Evolutionary conservation across 2,888 invertebrate species (phyloP).

Genomic region (Dermolepida albohirtum): DNA sequence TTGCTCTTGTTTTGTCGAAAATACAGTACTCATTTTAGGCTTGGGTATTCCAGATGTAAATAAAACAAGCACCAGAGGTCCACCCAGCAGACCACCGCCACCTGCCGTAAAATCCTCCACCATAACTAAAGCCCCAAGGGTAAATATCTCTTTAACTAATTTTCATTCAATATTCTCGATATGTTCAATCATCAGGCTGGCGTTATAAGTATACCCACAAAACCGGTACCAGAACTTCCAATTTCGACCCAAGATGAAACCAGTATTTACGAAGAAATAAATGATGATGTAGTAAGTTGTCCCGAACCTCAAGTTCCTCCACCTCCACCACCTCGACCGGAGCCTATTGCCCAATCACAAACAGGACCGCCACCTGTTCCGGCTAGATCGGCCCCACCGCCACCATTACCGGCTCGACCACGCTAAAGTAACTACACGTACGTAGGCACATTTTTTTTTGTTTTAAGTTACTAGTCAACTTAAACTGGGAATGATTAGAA

Average conservation of each 20-base stretch:
- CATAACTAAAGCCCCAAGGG: constrained; percentile 63
- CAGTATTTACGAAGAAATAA: constrained; percentile 71
- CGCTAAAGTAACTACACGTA: constrained; percentile 51
- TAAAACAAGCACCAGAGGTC: constrained; percentile 58
- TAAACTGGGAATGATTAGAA: no score
- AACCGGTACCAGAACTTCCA: constrained; percentile 43
- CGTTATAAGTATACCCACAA: constrained; percentile 66
- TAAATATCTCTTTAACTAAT: constrained; percentile 27
- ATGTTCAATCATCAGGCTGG: constrained; percentile 61
- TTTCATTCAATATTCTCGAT: not conserved
- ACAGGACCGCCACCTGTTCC: constrained; percentile 67
- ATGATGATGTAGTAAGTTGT: constrained; percentile 63
- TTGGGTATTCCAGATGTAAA: constrained; percentile 68
- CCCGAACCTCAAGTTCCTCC: constrained; percentile 74
- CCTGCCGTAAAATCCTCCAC: constrained; percentile 67
- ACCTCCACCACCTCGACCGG: constrained; percentile 68
- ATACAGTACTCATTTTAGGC: constrained; percentile 49
- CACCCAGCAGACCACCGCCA: constrained; percentile 69
- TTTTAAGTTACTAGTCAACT: constrained; percentile 6
- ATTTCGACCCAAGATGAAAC: constrained; percentile 56
- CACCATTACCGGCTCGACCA: constrained; percentile 76
- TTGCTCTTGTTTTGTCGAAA: not conserved
- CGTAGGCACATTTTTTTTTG: not conserved
- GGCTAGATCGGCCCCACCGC: constrained; percentile 70
- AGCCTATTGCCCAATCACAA: constrained; percentile 71